Evolutionary conservation across 2,888 invertebrate genomes (phyloP).

Genomic region (Geotrupes spiniger): DNA sequence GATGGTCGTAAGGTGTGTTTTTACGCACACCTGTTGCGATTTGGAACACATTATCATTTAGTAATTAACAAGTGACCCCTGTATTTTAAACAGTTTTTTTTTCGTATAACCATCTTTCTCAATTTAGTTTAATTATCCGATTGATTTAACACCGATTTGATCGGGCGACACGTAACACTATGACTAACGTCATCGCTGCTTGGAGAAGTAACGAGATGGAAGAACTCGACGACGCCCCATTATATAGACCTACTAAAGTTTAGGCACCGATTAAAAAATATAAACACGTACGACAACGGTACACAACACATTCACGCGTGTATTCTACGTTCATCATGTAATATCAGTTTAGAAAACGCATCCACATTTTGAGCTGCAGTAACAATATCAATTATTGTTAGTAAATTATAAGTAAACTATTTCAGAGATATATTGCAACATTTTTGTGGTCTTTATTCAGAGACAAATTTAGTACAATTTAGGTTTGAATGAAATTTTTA

Average conservation of each 20-base stretch:
- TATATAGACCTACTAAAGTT: constrained; percentile 41
- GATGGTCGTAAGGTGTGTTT: not conserved
- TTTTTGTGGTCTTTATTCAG: too few relatives aligned
- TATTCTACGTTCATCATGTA: too few relatives aligned
- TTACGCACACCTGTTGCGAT: not conserved
- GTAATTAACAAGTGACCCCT: constrained; percentile 23
- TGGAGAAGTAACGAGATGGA: constrained; percentile 42
- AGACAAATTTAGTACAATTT: too few relatives aligned
- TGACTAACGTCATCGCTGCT: constrained; percentile 44
- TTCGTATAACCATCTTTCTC: constrained; percentile 3
- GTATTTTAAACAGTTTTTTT: constrained; percentile 20
- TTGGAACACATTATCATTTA: constrained; percentile 7
- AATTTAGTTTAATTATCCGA: constrained; percentile 6
- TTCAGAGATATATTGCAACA: too few relatives aligned
- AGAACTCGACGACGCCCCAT: constrained; percentile 44
- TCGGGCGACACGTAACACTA: constrained; percentile 38
- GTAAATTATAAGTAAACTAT: too few relatives aligned
- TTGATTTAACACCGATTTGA: constrained; percentile 18
- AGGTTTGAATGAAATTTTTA: too few relatives aligned
- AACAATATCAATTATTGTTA: too few relatives aligned
- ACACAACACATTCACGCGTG: too few relatives aligned
- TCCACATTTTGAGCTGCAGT: too few relatives aligned
- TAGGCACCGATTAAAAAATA: constrained; percentile 31
- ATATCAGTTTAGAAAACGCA: constrained; percentile 11
- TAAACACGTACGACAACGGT: too few relatives aligned